phyloP scores from a whole-genome alignment of 2,888 invertebrate genomes.

The Epirrita christyi region DNA sequence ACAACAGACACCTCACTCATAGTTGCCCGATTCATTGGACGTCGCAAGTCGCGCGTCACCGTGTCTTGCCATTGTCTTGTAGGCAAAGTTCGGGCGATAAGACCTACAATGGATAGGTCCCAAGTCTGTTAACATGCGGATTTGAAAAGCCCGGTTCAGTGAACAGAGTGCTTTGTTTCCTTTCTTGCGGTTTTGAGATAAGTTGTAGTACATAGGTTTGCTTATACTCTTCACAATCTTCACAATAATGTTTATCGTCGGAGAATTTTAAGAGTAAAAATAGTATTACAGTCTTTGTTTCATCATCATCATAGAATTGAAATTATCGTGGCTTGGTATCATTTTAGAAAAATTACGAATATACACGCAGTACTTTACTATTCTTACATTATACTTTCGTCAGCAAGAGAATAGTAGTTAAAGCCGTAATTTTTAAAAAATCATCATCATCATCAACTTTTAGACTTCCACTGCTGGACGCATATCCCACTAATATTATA shows the following conservation, averaged over 20 bases:
- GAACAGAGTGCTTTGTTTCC: conserved; percentile 48
- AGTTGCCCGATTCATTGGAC: conserved; percentile 15
- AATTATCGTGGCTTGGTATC: too few species aligned
- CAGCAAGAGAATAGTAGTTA: too few species aligned
- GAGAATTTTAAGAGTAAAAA: too few species aligned
- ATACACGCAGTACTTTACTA: too few species aligned
- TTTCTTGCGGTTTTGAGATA: conserved; percentile 49
- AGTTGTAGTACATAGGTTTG: conserved; percentile 27
- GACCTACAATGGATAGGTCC: conserved; percentile 58
- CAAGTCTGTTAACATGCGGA: conserved; percentile 65
- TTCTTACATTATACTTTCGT: too few species aligned
- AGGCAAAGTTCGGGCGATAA: conserved; percentile 69
- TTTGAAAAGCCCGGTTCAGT: conserved; percentile 62
- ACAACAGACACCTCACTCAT: conserved; percentile 27
- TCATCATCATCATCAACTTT: too few species aligned
- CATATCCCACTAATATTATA: too few species aligned
- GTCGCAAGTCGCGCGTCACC: conserved; percentile 39
- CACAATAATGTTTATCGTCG: conserved; percentile 19
- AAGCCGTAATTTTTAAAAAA: too few species aligned
- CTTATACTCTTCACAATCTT: background rate
- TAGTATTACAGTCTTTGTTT: too few species aligned
- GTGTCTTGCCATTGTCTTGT: conserved; percentile 64
- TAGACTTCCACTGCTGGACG: too few species aligned
- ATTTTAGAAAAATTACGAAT: too few species aligned
- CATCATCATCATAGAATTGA: too few species aligned